Evolutionary conservation across 2,888 invertebrate species (phyloP), one percentile per base, ranked within the genome.

Genomic region (Diloba caeruleocephala): DNA sequence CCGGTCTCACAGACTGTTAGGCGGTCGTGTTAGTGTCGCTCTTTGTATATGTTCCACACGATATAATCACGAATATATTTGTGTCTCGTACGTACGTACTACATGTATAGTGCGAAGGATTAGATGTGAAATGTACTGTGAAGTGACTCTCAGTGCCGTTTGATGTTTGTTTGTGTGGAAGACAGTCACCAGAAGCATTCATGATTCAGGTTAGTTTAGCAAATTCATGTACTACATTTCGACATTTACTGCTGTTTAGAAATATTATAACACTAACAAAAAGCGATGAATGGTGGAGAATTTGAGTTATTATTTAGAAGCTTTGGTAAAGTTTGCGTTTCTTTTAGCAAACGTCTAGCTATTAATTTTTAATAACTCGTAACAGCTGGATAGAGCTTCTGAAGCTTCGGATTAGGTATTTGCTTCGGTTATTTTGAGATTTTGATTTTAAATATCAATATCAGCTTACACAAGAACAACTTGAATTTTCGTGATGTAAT

Each of bases 81-180:
- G 80, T 82, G 78, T 82, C 68, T 71, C 81, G 78, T 79, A 81
- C 80, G 78, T 79, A 82, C 72, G 65, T 73, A 73, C 69, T 77
- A 76, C 79, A 81, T 84, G 82, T 86, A 85, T 79, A 80, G 76
- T 76, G 76, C 76, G 78, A 84, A 74, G 71, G 74, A 85, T 88
- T 87, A 79, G 76, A 84, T 85, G 91, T 92, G 91, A 87, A 84
- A 92, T 93, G 90, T 85, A 90, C 89, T 87, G 90, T 92, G 90
- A 78, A 87, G 92, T 92, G 92, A 82, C 81, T 71, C 78, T 84
- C 72, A 79, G 88, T 89, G 88, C 68, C 72, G 70, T 84, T 87
- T 86, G 78, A 88, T 88, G 87, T 82, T 84, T 85, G 79, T 85
- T 85, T 84, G 83, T 88, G 87, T 82, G 83, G 79, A 82, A 82